phyloP scores from a whole-genome alignment of 2,888 invertebrate genomes.

The Sympetrum striolatum region DNA sequence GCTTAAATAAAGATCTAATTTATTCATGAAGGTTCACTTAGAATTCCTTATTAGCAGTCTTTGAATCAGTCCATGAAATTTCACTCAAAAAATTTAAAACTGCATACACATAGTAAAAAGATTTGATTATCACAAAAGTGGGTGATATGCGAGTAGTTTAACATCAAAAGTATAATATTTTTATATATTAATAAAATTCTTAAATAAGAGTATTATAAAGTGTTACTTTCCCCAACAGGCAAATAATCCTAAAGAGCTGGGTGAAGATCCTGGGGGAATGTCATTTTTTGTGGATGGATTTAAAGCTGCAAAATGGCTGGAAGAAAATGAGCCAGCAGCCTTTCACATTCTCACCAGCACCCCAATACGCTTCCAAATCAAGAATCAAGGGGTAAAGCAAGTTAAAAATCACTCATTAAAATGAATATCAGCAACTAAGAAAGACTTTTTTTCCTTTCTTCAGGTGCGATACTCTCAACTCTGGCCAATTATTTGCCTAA shows the following conservation, averaged over 20 bases:
- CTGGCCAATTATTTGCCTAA: slow-evolving; percentile 54
- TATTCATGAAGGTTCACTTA: too few relatives aligned
- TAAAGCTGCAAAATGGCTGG: slow-evolving; percentile 54
- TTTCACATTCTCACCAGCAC: slow-evolving; percentile 55
- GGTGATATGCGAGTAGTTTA: too few relatives aligned
- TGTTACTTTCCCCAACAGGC: slow-evolving; percentile 48
- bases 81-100: too few relatives aligned
- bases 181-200: too few relatives aligned
- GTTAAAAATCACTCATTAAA: neutral
- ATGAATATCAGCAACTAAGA: neutral
- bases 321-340: slow-evolving; percentile 55
- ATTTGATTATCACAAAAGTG: too few relatives aligned
- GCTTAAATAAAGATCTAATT: too few relatives aligned
- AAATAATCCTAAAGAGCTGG: slow-evolving; percentile 50
- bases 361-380: slow-evolving; percentile 54
- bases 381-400: slow-evolving; percentile 50
- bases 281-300: slow-evolving; percentile 57
- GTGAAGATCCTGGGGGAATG: slow-evolving; percentile 53
- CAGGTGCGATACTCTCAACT: slow-evolving; percentile 55
- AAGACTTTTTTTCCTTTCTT: slow-evolving; percentile 44
- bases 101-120: too few relatives aligned
- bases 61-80: too few relatives aligned
- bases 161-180: too few relatives aligned
- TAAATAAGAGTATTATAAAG: neutral
- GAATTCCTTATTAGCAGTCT: too few relatives aligned